These are phyloP conservation scores for Gymnopithys bicolor DNA, from an alignment of 2,797 vertebrate species.

Conservation along the genomic window DNA sequence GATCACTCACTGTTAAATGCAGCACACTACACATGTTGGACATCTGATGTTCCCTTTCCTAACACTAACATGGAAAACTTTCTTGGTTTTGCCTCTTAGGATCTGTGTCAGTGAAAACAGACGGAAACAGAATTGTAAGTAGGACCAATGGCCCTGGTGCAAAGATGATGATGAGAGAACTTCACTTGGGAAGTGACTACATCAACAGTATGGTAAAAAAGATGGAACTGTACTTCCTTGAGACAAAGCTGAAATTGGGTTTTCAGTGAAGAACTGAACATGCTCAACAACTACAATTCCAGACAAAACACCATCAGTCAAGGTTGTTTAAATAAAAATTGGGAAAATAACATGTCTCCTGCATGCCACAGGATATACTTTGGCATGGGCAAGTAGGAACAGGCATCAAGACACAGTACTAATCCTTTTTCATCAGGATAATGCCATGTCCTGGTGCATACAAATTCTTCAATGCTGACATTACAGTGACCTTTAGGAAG, in stretches of 20 bases:
- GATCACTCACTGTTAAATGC: neutral
- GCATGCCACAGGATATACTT: neutral
- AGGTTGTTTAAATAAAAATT: neutral
- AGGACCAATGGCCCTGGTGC: neutral
- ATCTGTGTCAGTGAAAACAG: neutral
- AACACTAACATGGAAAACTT: neutral
- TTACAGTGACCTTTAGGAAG: neutral
- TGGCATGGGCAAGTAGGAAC: neutral
- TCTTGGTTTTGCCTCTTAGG: neutral
- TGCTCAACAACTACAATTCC: neutral
- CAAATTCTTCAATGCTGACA: neutral
- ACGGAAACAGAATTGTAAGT: neutral
- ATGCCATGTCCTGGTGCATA: fast-evolving
- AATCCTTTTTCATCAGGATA: neutral
- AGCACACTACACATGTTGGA: neutral
- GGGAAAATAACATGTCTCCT: neutral
- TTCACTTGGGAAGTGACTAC: neutral
- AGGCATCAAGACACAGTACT: neutral
- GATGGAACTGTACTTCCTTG: neutral
- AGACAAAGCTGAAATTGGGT: neutral
- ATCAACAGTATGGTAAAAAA: neutral
- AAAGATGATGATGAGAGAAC: neutral
- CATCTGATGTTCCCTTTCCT: neutral
- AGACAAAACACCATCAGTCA: neutral
- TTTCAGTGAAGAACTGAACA: neutral